These are phyloP conservation scores for Picus viridis DNA, from an alignment of 2,797 vertebrate genomes.

Conservation along the genomic window DNA sequence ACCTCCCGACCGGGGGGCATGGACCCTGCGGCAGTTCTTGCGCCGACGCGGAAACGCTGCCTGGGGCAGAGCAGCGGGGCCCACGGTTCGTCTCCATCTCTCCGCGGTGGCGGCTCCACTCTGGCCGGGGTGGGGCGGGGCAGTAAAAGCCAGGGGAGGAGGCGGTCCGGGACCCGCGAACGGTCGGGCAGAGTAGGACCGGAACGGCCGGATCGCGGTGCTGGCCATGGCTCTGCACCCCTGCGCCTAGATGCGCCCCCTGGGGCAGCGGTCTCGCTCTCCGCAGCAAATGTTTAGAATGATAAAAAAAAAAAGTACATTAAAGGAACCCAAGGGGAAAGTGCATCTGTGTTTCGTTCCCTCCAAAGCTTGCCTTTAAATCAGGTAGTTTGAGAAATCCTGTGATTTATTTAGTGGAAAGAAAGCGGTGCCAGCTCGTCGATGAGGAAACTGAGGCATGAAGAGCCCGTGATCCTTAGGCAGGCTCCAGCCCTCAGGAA, in stretches of 20 bases:
- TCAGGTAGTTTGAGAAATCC: background rate
- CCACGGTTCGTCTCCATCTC: too few relatives aligned
- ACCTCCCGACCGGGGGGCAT: rapidly evolving
- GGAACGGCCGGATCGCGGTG: background rate
- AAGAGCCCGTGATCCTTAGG: background rate
- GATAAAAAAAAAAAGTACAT: background rate
- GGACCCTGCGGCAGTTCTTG: background rate
- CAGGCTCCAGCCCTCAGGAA: background rate
- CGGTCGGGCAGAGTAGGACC: rapidly evolving
- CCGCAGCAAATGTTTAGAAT: rapidly evolving
- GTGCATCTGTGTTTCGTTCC: rapidly evolving
- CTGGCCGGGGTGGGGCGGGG: too few relatives aligned
- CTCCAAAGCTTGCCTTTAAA: rapidly evolving
- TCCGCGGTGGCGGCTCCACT: too few relatives aligned
- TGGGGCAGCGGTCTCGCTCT: rapidly evolving
- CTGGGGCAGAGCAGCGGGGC: too few relatives aligned
- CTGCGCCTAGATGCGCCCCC: rapidly evolving
- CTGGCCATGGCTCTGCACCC: too few relatives aligned
- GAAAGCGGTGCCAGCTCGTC: background rate
- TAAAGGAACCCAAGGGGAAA: background rate
- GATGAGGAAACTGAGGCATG: background rate
- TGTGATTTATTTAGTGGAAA: background rate
- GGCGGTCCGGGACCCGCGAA: background rate
- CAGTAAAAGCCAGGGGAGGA: rapidly evolving
- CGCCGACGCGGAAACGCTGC: background rate